Conservation (phyloP, 53 echinoderm and acorn worm genomes). For the Hippasteria phrygiana region DNA sequence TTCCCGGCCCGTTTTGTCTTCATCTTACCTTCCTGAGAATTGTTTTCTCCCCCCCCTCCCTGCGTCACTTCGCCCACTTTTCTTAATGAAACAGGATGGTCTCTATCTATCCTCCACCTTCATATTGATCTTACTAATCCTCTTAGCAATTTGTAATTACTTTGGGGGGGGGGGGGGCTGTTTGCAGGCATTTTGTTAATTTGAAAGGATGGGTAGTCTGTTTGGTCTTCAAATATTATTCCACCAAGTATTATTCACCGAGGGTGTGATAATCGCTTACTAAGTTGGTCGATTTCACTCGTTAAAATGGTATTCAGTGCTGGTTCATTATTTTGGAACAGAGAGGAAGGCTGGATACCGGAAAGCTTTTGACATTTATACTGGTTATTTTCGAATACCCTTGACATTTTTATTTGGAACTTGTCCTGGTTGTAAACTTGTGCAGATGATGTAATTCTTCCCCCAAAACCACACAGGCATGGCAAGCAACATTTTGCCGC, state of each 20-base stretch:
- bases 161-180: not conserved
- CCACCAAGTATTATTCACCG: conserved; percentile 40
- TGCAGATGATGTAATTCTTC: too few relatives aligned
- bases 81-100: conserved; percentile 25
- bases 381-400: too few relatives aligned
- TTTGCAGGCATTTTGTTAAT: conserved; percentile 57
- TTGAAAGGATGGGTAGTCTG: conserved; percentile 44
- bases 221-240: conserved; percentile 61
- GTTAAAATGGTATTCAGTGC: too few relatives aligned
- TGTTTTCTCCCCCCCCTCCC: not conserved
- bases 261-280: conserved; percentile 21
- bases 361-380: too few relatives aligned
- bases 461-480: too few relatives aligned
- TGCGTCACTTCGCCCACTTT: too few relatives aligned
- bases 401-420: too few relatives aligned
- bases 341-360: too few relatives aligned
- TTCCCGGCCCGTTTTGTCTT: not conserved
- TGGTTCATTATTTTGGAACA: too few relatives aligned
- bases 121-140: conserved; percentile 53
- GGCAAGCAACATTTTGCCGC: too few relatives aligned
- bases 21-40: not conserved
- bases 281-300: not conserved
- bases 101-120: not conserved
- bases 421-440: too few relatives aligned
- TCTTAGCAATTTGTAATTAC: conserved; percentile 61